Evolutionary conservation across 2,888 invertebrate genomes (phyloP), one percentile per base, ranked within the genome.

Genomic region (Acronicta alni): DNA sequence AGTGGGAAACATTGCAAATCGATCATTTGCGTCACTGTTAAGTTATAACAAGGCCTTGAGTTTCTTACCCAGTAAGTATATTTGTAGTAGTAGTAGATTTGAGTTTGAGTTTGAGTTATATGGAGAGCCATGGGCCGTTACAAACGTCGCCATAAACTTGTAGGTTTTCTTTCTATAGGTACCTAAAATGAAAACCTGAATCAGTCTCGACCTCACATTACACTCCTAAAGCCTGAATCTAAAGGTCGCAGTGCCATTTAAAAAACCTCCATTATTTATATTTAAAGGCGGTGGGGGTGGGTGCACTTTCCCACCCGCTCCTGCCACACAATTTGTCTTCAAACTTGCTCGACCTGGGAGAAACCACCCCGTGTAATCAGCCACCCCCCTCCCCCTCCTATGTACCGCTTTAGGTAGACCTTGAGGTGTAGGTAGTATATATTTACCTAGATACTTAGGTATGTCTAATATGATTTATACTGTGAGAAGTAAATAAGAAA

Each of bases 241-340:
- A 65, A 57, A 67, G 61, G 61, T 54, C 73, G 52, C 68, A 73
- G 65, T 69, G 61, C 62, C 55, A 73, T 74, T 80, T 70, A 75
- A 75, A 71, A 76, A 75, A 77, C 58, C 74, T 73, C 72, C 81
- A 80, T 83, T 84, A 84, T 85, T 82, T 85, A 83, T 84, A 83
- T 87, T 85, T 83, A 81, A 83, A 83, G 81, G 75, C 67, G 79
- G 81, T 81, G 83, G 83, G 80, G 82, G 84, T 81, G 86, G 79
- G 80, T 87, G 89, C 88, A 88, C 89, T 89, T 90, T 88, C 87
- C 80, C 74, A 74, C 77, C 72, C 57, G 61, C 76, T 62, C 61
- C 77, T 73, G 55, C 81, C 75, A 80, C 81, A 86, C 89, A 89
- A 88, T 89, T 88, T 89, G 89, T 91, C 89, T 90, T 90, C 83